A percentile compares a stretch with the other conserved stretches of the same genome.
Evolutionary conservation across 2,888 invertebrate genomes (phyloP).

Genomic region (Tupiocoris notatus): DNA sequence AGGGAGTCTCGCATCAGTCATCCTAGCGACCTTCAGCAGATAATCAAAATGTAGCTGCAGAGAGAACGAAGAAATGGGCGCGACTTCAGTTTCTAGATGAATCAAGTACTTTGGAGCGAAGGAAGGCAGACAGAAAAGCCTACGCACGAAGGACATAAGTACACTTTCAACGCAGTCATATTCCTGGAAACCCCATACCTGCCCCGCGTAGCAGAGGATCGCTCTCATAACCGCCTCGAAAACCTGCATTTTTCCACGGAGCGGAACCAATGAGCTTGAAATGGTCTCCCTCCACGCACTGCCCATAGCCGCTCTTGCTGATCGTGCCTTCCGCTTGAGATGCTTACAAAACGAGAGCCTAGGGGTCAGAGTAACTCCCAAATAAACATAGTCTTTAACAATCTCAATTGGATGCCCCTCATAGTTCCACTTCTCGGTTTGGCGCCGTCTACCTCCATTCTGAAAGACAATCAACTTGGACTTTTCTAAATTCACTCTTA

Average conservation of each 20-base stretch:
- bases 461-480: background rate
- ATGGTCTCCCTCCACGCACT: background rate
- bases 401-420: background rate
- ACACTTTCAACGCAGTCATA: background rate
- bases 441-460: background rate
- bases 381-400: background rate
- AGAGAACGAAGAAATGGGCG: background rate
- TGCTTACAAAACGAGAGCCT: conserved; percentile 5
- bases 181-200: background rate
- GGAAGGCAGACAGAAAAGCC: background rate
- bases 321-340: background rate
- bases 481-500: background rate
- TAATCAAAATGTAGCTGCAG: background rate
- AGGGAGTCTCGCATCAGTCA: background rate
- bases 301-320: conserved; percentile 8
- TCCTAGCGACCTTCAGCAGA: background rate
- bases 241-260: background rate
- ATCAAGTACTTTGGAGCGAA: background rate
- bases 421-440: background rate
- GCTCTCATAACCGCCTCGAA: background rate
- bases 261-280: background rate
- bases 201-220: conserved; percentile 7
- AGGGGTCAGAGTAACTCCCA: background rate
- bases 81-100: background rate
- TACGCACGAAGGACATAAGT: background rate